A percentile compares a stretch with the other conserved stretches of the same genome.
phyloP scores from a whole-genome alignment of 2,797 vertebrate species.

The Enteromius treurensis region DNA sequence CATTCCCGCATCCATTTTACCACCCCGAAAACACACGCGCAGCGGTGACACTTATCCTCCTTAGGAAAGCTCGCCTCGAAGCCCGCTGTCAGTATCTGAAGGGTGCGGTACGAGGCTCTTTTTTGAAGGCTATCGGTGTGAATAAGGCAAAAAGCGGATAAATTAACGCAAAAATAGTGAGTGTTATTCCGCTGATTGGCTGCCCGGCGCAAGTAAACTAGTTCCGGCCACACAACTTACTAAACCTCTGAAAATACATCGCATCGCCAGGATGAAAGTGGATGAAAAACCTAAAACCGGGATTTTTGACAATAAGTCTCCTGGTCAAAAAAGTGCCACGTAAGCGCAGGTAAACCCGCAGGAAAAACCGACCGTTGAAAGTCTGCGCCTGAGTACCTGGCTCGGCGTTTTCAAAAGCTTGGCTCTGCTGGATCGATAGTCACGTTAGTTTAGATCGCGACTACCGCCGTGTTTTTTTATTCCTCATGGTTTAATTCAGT shows the following conservation, averaged over 20 bases:
- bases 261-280: constrained; percentile 52
- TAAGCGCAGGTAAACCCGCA: constrained; percentile 15
- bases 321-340: neutral
- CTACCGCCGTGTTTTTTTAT: constrained; percentile 35
- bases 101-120: neutral
- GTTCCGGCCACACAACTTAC: constrained; percentile 68
- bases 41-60: constrained; percentile 26
- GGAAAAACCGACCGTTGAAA: neutral
- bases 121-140: neutral
- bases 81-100: constrained; percentile 12
- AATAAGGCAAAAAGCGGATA: neutral
- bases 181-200: constrained; percentile 44
- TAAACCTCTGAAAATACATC: constrained; percentile 61
- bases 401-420: constrained; percentile 38
- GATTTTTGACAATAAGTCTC: neutral
- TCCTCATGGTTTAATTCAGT: constrained; percentile 43
- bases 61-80: neutral
- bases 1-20: constrained; percentile 85
- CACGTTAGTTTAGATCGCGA: constrained; percentile 21
- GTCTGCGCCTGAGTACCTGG: constrained; percentile 36
- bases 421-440: constrained; percentile 24
- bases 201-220: constrained; percentile 58
- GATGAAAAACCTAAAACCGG: neutral
- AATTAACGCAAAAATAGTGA: neutral
- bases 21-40: constrained; percentile 54